A percentile compares a stretch with the other conserved stretches of the same genome.
phyloP scores from a whole-genome alignment of 2,797 vertebrate genomes.

The Oryzias sinensis region DNA sequence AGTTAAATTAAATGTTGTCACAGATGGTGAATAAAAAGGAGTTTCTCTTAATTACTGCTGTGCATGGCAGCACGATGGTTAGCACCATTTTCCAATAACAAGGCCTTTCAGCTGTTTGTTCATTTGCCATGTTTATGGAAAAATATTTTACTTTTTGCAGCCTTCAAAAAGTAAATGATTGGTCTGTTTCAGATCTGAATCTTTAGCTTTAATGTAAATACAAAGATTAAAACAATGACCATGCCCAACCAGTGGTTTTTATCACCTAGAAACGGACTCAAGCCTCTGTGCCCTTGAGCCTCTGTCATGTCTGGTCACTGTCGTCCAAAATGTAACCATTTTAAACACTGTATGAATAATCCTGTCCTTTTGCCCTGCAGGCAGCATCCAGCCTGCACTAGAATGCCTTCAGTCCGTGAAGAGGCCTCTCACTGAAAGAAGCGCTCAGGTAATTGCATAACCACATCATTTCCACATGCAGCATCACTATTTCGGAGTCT shows the following conservation, averaged over 20 bases:
- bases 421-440: constrained; percentile 10
- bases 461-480: constrained; percentile 27
- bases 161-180: too few relatives aligned
- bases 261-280: constrained; percentile 46
- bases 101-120: too few relatives aligned
- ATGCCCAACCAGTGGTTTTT: constrained; percentile 2
- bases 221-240: too few relatives aligned
- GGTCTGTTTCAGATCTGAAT: too few relatives aligned
- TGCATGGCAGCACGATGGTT: too few relatives aligned
- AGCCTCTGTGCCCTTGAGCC: constrained; percentile 10
- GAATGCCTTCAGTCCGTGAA: constrained; percentile 11
- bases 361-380: constrained; percentile 9
- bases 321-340: constrained; percentile 30
- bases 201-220: too few relatives aligned
- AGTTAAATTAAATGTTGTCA: too few relatives aligned
- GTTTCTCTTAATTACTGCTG: too few relatives aligned
- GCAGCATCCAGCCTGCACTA: constrained; percentile 6
- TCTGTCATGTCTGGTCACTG: constrained; percentile 33
- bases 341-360: constrained; percentile 37
- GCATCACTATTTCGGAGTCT: constrained; percentile 22
- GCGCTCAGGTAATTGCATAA: constrained; percentile 46
- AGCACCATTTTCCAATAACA: too few relatives aligned
- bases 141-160: too few relatives aligned
- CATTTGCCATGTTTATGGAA: too few relatives aligned
- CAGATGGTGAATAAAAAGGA: too few relatives aligned